A percentile compares a stretch with the other conserved stretches of the same genome.
Evolutionary conservation across 2,797 vertebrate species (phyloP).

Genomic region (Cottoperca gobio): DNA sequence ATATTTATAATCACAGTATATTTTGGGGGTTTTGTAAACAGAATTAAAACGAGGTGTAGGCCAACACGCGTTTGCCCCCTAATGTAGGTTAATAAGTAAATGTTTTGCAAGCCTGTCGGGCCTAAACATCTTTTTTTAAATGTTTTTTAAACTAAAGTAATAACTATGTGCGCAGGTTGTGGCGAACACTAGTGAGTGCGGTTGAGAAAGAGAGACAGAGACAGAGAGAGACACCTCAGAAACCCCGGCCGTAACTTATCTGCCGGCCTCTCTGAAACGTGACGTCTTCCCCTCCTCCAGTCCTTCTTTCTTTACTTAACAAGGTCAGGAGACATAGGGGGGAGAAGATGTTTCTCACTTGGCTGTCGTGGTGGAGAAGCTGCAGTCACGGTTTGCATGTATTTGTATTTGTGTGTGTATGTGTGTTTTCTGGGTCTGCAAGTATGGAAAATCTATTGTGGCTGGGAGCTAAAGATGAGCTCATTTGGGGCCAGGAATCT

Average conservation of each 20-base stretch:
- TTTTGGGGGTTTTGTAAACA: too few species aligned
- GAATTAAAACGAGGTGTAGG: too few species aligned
- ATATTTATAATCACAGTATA: too few species aligned
- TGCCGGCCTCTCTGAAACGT: conserved; percentile 41
- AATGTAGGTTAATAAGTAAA: too few species aligned
- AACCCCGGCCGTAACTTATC: conserved; percentile 46
- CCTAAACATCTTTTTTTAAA: too few species aligned
- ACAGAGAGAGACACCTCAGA: too few species aligned
- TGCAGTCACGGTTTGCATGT: conserved; percentile 39
- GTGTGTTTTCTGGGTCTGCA: conserved; percentile 21
- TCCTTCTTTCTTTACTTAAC: conserved; percentile 75
- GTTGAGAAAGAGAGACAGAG: too few species aligned
- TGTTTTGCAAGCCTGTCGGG: too few species aligned
- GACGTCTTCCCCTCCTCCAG: conserved; percentile 35
- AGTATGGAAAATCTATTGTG: conserved; percentile 56
- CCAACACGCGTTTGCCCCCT: too few species aligned
- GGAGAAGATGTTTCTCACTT: conserved; percentile 63
- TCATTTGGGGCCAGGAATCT: conserved; percentile 22
- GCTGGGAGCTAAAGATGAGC: conserved; percentile 38
- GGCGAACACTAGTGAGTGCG: too few species aligned
- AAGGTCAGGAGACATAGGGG: conserved; percentile 67
- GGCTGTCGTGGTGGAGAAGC: conserved; percentile 43
- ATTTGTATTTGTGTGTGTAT: conserved; percentile 19
- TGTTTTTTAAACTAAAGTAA: too few species aligned
- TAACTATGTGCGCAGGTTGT: too few species aligned